Evolutionary conservation across 2,113 vertebrate genomes (phyloP), one percentile per base, ranked within the genome.

Genomic region (Dermatemys mawii): DNA sequence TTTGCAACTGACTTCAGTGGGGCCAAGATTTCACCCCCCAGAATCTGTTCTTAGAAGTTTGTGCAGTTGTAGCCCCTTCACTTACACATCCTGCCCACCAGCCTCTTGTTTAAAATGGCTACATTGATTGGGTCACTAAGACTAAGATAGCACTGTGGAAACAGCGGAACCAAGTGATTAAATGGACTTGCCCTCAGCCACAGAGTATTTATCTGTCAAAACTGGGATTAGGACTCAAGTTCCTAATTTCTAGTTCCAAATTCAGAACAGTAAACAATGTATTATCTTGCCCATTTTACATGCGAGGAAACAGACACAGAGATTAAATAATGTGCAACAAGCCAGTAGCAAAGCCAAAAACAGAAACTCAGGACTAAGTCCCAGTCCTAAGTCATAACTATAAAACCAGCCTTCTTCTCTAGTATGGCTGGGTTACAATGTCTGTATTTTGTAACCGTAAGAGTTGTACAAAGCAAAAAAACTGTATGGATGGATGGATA

Each of bases 151-250:
- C 13, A n/a, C 17, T 67, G 9, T 38, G 76, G 54, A 73, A 3
- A 6, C n/a, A 24, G 1, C 32, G 57, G 51, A 81, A 35, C 29
- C 11, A 22, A 55, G 50, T 57, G 63, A 84, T 44, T 48, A n/a
- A 67, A 67, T 24, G 86, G 2, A 27, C 0, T 8, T 27, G 78
- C 84, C 41, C 55, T 78, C 17, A 60, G 55, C 67, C 76, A 84
- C 38, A n/a, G 0, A 6, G 38, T 5, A 55, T 38, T 84, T 17
- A 78, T 8, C 41, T 17, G 12, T 0, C 1, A 1, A 1, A 80
- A 70, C n/a, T 0, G 14, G n/a, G 57, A 89, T 79, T 29, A 91
- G 81, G 17, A 70, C 38, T 83, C 53, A 21, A 24, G 3, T 87
- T 60, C 80, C 82, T 87, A 73, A 24, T 41, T 83, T 29, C 48